A percentile compares a stretch with the other conserved stretches of the same genome.
These are phyloP conservation scores for Gymnocheta viridis DNA, from an alignment of 2,888 invertebrate genomes.

Conservation along the genomic window DNA sequence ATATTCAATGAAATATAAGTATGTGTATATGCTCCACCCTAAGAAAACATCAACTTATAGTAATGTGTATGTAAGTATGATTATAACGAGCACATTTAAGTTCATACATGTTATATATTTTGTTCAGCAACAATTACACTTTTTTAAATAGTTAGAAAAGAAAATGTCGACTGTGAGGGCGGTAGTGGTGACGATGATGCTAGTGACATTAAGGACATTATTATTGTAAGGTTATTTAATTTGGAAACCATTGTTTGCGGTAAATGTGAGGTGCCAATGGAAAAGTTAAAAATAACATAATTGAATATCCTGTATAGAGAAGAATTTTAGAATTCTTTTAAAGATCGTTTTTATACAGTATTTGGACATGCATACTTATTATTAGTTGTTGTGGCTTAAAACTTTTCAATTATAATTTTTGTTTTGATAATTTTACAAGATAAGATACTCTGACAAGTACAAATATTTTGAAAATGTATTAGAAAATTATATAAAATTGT, in stretches of 20 bases:
- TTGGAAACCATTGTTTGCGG: slow-evolving; percentile 17
- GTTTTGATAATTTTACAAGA: no score
- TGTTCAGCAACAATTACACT: slow-evolving; percentile 42
- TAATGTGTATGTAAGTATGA: background rate
- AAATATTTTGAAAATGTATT: no score
- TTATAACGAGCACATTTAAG: slow-evolving; percentile 20
- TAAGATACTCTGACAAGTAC: no score
- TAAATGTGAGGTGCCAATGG: slow-evolving; percentile 8
- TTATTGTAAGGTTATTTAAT: slow-evolving; percentile 12
- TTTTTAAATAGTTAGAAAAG: slow-evolving; percentile 33
- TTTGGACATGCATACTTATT: no score
- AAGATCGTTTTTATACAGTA: background rate
- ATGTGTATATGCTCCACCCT: slow-evolving; percentile 9
- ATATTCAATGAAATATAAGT: no score
- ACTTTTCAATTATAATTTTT: no score
- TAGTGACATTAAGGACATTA: slow-evolving; percentile 19
- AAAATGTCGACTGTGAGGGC: background rate
- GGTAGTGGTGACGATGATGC: background rate
- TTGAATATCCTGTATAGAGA: slow-evolving; percentile 22
- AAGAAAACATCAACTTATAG: background rate
- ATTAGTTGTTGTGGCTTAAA: no score
- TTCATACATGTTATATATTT: slow-evolving; percentile 9
- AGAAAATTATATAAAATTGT: no score
- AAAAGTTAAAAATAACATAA: slow-evolving; percentile 31
- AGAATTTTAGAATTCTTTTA: background rate